Percentiles rank a stretch among this genome's conserved stretches.
Evolutionary conservation across 2,888 invertebrate genomes (phyloP).

Genomic region (Philaethria dido): DNA sequence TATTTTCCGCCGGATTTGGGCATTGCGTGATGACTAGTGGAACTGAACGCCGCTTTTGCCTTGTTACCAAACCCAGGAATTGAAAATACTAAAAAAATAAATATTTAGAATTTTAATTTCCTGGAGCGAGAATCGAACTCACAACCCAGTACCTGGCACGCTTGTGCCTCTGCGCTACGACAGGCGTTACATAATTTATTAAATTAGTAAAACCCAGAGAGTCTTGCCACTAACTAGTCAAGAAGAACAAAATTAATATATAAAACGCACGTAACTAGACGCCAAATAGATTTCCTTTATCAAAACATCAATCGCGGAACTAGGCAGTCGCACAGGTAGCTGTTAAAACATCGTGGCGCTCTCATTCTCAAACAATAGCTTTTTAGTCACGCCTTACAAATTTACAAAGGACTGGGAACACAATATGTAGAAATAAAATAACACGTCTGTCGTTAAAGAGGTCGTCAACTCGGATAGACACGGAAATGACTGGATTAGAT

Average conservation of each 20-base stretch:
- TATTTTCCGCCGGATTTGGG: too few species aligned
- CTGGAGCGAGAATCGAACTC: too few species aligned
- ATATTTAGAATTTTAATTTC: too few species aligned
- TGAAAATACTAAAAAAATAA: too few species aligned
- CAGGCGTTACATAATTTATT: too few species aligned
- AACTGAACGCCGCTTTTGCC: too few species aligned
- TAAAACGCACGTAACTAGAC: constrained; percentile 19
- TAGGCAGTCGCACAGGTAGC: constrained; percentile 33
- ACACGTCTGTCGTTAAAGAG: constrained; percentile 41
- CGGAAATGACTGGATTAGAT: constrained; percentile 20
- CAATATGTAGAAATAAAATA: constrained; percentile 47
- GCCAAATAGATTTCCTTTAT: constrained; percentile 1
- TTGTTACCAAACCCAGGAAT: too few species aligned
- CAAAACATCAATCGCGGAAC: constrained; percentile 30
- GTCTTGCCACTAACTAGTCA: background rate
- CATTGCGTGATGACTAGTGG: too few species aligned
- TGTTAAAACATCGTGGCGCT: constrained; percentile 43
- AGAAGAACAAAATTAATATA: background rate
- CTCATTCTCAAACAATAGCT: constrained; percentile 49
- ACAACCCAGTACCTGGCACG: too few species aligned
- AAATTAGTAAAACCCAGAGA: background rate
- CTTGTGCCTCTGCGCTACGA: too few species aligned
- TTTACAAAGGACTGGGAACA: constrained; percentile 49
- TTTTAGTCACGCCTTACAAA: constrained; percentile 55
- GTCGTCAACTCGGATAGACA: constrained; percentile 26